Evolutionary conservation across 2,113 vertebrate species (phyloP).

Genomic region (Mus spicilegus): DNA sequence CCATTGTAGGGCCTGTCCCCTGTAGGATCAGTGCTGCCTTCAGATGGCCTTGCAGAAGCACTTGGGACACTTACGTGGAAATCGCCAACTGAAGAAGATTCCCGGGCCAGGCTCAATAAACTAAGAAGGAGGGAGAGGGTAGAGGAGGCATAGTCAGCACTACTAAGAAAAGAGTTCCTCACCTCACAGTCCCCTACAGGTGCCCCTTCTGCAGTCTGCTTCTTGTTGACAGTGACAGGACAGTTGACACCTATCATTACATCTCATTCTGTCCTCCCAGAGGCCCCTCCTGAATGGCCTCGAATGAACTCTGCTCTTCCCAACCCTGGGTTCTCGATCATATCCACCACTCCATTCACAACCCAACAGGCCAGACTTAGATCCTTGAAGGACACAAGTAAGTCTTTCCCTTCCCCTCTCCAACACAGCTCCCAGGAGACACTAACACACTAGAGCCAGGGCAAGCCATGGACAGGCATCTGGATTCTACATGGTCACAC

Average conservation of each 20-base stretch:
- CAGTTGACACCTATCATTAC: background rate
- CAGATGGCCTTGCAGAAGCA: background rate
- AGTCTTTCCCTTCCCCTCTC: background rate
- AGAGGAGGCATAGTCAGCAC: background rate
- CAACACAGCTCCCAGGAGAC: background rate
- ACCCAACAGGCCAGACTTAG: background rate
- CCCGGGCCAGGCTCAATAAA: conserved; percentile 3
- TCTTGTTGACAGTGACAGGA: background rate
- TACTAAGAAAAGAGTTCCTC: background rate
- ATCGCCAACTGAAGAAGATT: conserved; percentile 37
- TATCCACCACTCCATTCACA: background rate
- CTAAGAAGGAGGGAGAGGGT: conserved; percentile 17
- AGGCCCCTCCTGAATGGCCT: background rate
- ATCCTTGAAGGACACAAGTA: background rate
- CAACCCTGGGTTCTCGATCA: background rate
- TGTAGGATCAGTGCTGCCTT: accelerated
- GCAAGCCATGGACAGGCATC: background rate
- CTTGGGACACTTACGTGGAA: conserved; percentile 57
- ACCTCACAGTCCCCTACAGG: background rate
- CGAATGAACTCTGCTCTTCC: background rate
- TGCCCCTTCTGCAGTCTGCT: background rate
- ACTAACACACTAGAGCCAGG: background rate
- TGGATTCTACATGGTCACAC: background rate
- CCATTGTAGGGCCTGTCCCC: accelerated
- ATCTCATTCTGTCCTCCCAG: background rate